Evolutionary conservation across 2,797 vertebrate species (phyloP).

Genomic region (Melanotaenia trifasciata): DNA sequence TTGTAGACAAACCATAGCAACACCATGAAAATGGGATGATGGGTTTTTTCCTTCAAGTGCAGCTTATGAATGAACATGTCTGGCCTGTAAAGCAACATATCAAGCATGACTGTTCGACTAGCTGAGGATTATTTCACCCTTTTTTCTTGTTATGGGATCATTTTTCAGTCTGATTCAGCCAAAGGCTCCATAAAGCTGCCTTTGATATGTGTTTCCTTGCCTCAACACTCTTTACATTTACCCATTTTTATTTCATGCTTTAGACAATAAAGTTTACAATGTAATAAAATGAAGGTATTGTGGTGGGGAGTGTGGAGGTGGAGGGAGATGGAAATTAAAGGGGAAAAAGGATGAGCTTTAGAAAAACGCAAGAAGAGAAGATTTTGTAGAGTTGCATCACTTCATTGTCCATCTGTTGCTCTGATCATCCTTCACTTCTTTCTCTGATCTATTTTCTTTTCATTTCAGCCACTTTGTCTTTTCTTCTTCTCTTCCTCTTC

Average conservation of each 20-base stretch:
- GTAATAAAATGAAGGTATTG: background rate
- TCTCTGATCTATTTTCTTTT: background rate
- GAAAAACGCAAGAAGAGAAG: background rate
- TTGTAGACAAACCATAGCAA: background rate
- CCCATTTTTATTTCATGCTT: background rate
- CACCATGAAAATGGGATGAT: conserved; percentile 10
- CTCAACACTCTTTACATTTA: background rate
- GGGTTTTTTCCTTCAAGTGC: background rate
- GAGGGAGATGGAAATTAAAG: background rate
- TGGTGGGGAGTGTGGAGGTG: background rate
- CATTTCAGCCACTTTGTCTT: background rate
- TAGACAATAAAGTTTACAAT: background rate
- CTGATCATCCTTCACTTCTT: background rate
- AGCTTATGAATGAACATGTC: background rate
- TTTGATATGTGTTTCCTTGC: background rate
- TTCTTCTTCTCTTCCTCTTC: background rate
- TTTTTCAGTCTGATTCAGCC: background rate
- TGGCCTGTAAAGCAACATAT: background rate
- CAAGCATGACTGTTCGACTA: background rate
- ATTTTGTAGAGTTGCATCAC: background rate
- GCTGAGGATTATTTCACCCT: background rate
- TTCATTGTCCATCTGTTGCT: background rate
- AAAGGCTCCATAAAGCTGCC: background rate
- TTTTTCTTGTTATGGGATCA: background rate
- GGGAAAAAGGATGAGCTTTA: background rate